Evolutionary conservation across 92 coral and sea anemone species (phyloP).

Genomic region (Paramuricea clavata): DNA sequence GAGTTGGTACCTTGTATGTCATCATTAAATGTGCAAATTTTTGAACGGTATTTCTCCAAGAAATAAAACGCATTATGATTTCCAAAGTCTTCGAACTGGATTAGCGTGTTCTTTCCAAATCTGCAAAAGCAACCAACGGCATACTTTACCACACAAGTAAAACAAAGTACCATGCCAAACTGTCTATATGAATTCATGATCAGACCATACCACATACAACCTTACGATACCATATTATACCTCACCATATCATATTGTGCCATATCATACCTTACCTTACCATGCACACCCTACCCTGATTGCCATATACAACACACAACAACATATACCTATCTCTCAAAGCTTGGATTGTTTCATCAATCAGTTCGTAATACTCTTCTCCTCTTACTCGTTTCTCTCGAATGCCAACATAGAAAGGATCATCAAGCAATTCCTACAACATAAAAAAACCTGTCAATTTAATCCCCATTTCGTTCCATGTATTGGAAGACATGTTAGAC

Average conservation of each 20-base stretch:
- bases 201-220: too few relatives aligned
- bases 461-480: too few relatives aligned
- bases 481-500: not conserved
- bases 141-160: not conserved
- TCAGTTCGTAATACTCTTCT: slow-evolving; percentile 81
- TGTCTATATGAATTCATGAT: too few relatives aligned
- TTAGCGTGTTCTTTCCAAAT: slow-evolving; percentile 86
- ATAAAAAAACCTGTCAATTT: not conserved
- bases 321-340: slow-evolving; percentile 81
- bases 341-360: slow-evolving; percentile 89
- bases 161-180: too few relatives aligned
- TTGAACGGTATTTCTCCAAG: slow-evolving; percentile 84
- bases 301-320: too few relatives aligned
- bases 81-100: slow-evolving; percentile 99
- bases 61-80: slow-evolving; percentile 98
- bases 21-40: slow-evolving; percentile 94
- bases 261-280: not conserved
- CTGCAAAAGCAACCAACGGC: slow-evolving; percentile 41
- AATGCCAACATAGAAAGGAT: slow-evolving; percentile 92
- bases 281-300: not conserved
- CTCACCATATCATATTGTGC: too few relatives aligned
- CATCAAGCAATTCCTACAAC: slow-evolving; percentile 82
- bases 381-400: slow-evolving; percentile 81
- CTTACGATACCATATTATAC: too few relatives aligned
- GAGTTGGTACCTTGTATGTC: slow-evolving; percentile 87